phyloP scores from a whole-genome alignment of 2,797 vertebrate species.

The Zenarchopterus dispar region DNA sequence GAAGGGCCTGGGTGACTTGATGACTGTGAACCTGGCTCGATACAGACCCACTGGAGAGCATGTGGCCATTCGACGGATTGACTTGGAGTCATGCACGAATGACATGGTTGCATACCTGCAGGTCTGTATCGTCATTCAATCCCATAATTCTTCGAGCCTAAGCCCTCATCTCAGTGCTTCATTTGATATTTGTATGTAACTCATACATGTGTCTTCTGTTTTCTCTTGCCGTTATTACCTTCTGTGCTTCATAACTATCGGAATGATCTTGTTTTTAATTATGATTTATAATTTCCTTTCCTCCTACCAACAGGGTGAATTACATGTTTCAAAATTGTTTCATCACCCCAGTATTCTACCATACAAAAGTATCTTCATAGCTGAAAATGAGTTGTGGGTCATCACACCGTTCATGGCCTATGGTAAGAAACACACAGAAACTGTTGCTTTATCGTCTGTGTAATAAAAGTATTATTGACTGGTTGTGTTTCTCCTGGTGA shows the following conservation, averaged over 20 bases:
- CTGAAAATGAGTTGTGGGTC: constrained; percentile 98
- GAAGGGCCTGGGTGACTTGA: constrained; percentile 92
- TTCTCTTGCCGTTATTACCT: background rate
- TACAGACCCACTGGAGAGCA: constrained; percentile 91
- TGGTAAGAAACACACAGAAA: constrained; percentile 79
- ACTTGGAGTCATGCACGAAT: constrained; percentile 95
- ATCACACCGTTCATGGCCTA: constrained; percentile 98
- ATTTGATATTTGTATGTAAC: constrained; percentile 1
- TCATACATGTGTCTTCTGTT: background rate
- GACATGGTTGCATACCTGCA: constrained; percentile 97
- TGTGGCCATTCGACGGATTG: constrained; percentile 91
- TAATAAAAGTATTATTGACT: background rate
- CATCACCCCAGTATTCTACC: constrained; percentile 94
- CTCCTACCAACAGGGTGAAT: constrained; percentile 85
- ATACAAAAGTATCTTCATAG: constrained; percentile 94
- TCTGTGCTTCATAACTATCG: no score
- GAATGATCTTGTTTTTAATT: constrained; percentile 3
- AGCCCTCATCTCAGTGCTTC: constrained; percentile 6
- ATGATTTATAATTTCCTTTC: constrained; percentile 8
- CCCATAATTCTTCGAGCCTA: background rate
- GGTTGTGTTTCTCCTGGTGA: background rate
- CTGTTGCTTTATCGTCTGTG: background rate
- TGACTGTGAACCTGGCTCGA: constrained; percentile 93
- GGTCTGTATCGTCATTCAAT: constrained; percentile 75
- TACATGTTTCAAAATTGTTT: constrained; percentile 97